phyloP scores from a whole-genome alignment of 1,140 invertebrate species.

The Sinella curviseta region DNA sequence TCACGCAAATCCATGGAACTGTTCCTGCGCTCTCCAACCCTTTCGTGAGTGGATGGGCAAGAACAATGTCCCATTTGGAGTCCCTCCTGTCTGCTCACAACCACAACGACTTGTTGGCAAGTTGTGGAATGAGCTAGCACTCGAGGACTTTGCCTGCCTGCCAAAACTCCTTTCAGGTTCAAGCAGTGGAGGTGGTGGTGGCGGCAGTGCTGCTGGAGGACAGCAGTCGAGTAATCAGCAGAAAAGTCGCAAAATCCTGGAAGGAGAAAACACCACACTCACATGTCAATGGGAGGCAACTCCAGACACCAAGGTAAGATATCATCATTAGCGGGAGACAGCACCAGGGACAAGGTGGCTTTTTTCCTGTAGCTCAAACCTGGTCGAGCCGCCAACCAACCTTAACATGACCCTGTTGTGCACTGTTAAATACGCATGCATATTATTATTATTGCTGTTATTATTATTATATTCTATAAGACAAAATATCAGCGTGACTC shows the following conservation, averaged over 20 bases:
- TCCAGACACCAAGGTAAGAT: conserved; percentile 67
- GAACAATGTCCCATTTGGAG: conserved; percentile 69
- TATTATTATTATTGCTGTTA: too few species aligned
- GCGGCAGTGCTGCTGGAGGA: background rate
- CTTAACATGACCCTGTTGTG: background rate
- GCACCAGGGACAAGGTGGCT: background rate
- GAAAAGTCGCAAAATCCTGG: conserved; percentile 52
- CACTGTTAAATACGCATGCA: too few species aligned
- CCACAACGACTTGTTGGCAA: conserved; percentile 64
- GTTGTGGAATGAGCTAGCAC: conserved; percentile 71
- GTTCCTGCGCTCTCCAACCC: conserved; percentile 72
- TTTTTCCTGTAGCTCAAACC: too few species aligned
- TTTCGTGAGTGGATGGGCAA: conserved; percentile 74
- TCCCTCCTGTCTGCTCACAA: conserved; percentile 66
- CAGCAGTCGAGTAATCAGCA: background rate
- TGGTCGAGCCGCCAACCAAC: background rate
- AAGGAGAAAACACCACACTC: conserved; percentile 73
- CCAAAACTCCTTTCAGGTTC: conserved; percentile 56
- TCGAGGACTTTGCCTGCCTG: conserved; percentile 77
- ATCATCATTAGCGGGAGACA: conserved; percentile 51
- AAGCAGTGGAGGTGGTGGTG: conserved; percentile 29
- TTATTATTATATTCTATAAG: too few species aligned
- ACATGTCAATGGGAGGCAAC: conserved; percentile 69
- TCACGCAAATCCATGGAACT: conserved; percentile 77
- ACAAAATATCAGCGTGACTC: too few species aligned